A percentile compares a stretch with the other conserved stretches of the same genome.
These are phyloP conservation scores for Xestia xanthographa DNA, from an alignment of 2,888 invertebrate genomes.

Conservation along the genomic window DNA sequence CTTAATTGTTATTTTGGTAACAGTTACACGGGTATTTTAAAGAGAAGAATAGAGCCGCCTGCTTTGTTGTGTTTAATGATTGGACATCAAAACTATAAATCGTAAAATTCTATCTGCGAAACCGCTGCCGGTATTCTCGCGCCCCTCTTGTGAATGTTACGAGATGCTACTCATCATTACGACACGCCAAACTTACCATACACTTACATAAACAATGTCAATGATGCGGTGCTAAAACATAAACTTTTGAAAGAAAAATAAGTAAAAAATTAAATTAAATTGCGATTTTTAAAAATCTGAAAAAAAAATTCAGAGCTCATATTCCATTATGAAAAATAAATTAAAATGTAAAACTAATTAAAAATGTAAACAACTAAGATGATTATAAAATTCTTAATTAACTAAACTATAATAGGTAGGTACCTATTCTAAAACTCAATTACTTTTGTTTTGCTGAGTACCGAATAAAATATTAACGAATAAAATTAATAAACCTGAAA, in stretches of 20 bases:
- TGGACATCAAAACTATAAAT: slow-evolving; percentile 64
- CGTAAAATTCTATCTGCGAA: slow-evolving; percentile 65
- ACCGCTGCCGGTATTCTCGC: slow-evolving; percentile 65
- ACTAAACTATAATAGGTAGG: background rate
- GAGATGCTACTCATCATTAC: slow-evolving; percentile 75
- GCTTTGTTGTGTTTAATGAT: slow-evolving; percentile 38
- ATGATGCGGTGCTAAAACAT: slow-evolving; percentile 51
- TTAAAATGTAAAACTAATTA: background rate
- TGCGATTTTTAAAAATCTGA: background rate
- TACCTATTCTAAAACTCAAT: background rate
- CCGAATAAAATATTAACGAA: background rate
- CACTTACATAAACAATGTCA: slow-evolving; percentile 81
- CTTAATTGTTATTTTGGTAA: background rate
- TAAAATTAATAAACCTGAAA: slow-evolving; percentile 18
- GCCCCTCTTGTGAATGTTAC: slow-evolving; percentile 71
- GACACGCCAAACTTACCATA: slow-evolving; percentile 71
- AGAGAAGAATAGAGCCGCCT: background rate
- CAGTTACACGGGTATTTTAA: background rate
- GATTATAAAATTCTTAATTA: background rate
- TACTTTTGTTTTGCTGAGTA: background rate
- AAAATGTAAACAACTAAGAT: background rate
- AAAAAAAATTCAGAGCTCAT: background rate
- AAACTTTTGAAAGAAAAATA: slow-evolving; percentile 14
- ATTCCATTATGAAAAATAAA: slow-evolving; percentile 1
- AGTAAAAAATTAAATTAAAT: background rate